These are phyloP conservation scores for Scomber colias DNA, from an alignment of 2,113 vertebrate species.

Conservation along the genomic window DNA sequence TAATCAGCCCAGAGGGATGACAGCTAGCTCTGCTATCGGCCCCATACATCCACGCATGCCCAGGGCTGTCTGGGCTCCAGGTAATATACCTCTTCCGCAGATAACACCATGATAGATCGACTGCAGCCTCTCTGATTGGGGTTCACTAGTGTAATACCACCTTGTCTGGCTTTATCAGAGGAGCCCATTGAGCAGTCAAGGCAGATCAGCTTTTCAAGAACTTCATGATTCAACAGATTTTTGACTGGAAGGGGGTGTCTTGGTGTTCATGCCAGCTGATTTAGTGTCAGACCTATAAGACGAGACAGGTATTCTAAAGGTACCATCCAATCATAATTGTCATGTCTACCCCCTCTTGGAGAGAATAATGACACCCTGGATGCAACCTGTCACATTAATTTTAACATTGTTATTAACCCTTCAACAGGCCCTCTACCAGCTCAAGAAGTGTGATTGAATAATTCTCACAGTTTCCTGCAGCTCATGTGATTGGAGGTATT, in stretches of 20 bases:
- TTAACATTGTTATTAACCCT: constrained; percentile 55
- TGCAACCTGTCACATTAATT: constrained; percentile 65
- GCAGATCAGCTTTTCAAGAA: constrained; percentile 67
- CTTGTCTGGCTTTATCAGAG: constrained; percentile 79
- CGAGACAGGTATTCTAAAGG: constrained; percentile 54
- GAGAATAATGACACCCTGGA: constrained; percentile 60
- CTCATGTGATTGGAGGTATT: constrained; percentile 27
- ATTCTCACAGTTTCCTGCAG: constrained; percentile 34
- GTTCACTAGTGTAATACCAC: constrained; percentile 82
- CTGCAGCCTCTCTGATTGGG: constrained; percentile 79
- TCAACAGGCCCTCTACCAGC: constrained; percentile 31
- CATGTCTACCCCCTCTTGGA: constrained; percentile 33
- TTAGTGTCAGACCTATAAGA: constrained; percentile 50
- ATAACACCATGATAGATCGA: constrained; percentile 86
- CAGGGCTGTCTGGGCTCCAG: constrained; percentile 74
- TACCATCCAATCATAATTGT: constrained; percentile 48
- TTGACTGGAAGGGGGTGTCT: constrained; percentile 52
- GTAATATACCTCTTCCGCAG: constrained; percentile 82
- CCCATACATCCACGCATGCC: constrained; percentile 76
- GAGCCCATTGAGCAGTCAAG: constrained; percentile 58
- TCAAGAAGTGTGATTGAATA: constrained; percentile 42
- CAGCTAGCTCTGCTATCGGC: constrained; percentile 78
- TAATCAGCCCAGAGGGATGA: constrained; percentile 84
- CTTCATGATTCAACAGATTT: constrained; percentile 56
- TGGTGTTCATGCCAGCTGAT: constrained; percentile 53